Evolutionary conservation across 2,888 invertebrate species (phyloP).

Genomic region (Sminthurides aquaticus): DNA sequence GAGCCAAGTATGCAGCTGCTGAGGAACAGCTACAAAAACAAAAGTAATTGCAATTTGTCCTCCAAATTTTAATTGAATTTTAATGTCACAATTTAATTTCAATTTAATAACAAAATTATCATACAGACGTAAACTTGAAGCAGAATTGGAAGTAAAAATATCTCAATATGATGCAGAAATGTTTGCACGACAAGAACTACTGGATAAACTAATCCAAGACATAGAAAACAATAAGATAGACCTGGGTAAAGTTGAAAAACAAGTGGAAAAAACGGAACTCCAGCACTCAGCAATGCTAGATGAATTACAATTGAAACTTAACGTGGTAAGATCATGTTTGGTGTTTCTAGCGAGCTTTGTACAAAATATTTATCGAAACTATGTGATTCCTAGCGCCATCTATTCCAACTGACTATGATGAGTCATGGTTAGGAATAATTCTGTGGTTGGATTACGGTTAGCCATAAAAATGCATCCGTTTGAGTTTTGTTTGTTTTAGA

Average conservation of each 20-base stretch:
- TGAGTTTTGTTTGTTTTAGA: too few species aligned
- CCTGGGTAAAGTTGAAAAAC: conserved; percentile 10
- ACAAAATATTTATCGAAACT: neutral
- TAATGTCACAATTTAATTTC: neutral
- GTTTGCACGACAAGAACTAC: conserved; percentile 16
- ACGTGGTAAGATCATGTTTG: neutral
- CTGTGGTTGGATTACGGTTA: too few species aligned
- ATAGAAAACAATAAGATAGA: conserved; percentile 6
- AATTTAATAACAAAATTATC: neutral
- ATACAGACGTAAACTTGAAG: conserved; percentile 15
- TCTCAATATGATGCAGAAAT: conserved; percentile 21
- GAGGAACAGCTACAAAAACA: conserved; percentile 21
- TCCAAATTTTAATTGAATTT: neutral
- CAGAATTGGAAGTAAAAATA: conserved; percentile 17
- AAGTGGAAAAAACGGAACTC: conserved; percentile 8
- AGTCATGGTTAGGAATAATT: too few species aligned
- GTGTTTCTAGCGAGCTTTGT: too few species aligned
- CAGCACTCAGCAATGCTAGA: conserved; percentile 12
- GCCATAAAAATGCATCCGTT: too few species aligned
- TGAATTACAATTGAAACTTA: neutral
- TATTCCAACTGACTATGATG: too few species aligned
- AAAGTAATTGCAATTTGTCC: conserved; percentile 15
- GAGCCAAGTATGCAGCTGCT: conserved; percentile 13
- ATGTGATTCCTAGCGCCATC: too few species aligned
- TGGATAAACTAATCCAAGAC: conserved; percentile 8